Percentiles rank a stretch among this genome's conserved stretches.
phyloP scores from a whole-genome alignment of 1,140 invertebrate species.

The Drepana arcuata region DNA sequence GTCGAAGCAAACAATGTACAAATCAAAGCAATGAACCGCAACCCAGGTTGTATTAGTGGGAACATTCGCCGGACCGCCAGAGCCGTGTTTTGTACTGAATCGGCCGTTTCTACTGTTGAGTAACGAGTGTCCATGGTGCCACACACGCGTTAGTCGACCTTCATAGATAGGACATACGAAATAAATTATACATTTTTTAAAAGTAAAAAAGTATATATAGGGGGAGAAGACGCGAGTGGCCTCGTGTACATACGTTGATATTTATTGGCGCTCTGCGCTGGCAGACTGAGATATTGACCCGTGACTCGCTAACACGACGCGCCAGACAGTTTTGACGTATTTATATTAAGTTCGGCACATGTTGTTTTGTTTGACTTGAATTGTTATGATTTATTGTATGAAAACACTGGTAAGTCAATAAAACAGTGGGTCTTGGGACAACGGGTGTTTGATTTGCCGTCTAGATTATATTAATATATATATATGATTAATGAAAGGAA shows the following conservation, averaged over 20 bases:
- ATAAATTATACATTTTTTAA: conserved; percentile 65
- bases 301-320: conserved; percentile 38
- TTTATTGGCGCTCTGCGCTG: conserved; percentile 55
- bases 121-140: not conserved
- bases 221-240: conserved; percentile 38
- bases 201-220: conserved; percentile 58
- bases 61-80: too few species aligned
- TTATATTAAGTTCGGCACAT: conserved; percentile 65
- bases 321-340: conserved; percentile 55
- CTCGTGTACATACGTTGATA: conserved; percentile 67
- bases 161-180: conserved; percentile 66
- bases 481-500: conserved; percentile 3
- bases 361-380: conserved; percentile 70
- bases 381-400: conserved; percentile 71
- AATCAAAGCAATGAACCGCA: too few species aligned
- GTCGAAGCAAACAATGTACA: too few species aligned
- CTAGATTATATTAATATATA: conserved; percentile 18
- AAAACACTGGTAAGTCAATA: conserved; percentile 68
- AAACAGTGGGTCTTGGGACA: conserved; percentile 67
- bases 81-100: too few species aligned
- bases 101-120: too few species aligned
- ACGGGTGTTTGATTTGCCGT: conserved; percentile 64
- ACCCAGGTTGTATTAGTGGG: too few species aligned
- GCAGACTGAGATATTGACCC: conserved; percentile 37
- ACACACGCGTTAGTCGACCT: conserved; percentile 20